Base-by-base conservation (phyloP, 1,140 invertebrate genomes). In the Drosophila burlai region DNA sequence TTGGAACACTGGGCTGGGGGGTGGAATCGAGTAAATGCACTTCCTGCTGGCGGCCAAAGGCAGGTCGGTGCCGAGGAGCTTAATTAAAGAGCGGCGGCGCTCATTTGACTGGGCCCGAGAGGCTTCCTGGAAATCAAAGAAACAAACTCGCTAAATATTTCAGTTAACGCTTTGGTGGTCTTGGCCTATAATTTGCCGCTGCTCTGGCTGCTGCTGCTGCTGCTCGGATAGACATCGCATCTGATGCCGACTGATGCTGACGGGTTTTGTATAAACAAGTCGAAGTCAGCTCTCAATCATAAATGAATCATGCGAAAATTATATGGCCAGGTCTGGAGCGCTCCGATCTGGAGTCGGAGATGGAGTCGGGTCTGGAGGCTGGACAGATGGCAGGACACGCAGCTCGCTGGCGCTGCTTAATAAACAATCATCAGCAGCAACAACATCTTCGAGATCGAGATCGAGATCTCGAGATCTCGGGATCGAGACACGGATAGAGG, bases 81-180 rank as follows among this genome's bases (percentile, higher is more conserved):
- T 85, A 90, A 90, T 90, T 90, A 90, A 90, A 90, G 85, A 85
- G 81, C 81, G 65, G 76, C 67, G 77, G 68, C 63, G 79, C 82
- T 86, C 83, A 87, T 87, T 89, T 81, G 84, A 83, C 84, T 87
- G 80, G 76, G 74, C 74, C 75, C 69, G 64, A 77, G 64, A 55
- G 62, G 81, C 85, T 90, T 90, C 85, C 85, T 90, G 85, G 85
- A 90, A 90, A 90, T 90, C 85, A 90, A 90, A 90, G 81, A 90
- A 90, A 90, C 85, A 90, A 90, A 90, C 85, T 90, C 77, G 85
- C 85, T 90, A 90, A 90, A 90, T 90, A 90, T 90, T 90, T 90
- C 85, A 90, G 85, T 90, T 90, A 90, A 90, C 85, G 85, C 85
- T 90, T 90, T 90, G 85, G 85, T 90, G 85, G 85, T 90, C 85